These are phyloP conservation scores for Salminus brasiliensis DNA, from an alignment of 2,113 vertebrate genomes.

Conservation along the genomic window DNA sequence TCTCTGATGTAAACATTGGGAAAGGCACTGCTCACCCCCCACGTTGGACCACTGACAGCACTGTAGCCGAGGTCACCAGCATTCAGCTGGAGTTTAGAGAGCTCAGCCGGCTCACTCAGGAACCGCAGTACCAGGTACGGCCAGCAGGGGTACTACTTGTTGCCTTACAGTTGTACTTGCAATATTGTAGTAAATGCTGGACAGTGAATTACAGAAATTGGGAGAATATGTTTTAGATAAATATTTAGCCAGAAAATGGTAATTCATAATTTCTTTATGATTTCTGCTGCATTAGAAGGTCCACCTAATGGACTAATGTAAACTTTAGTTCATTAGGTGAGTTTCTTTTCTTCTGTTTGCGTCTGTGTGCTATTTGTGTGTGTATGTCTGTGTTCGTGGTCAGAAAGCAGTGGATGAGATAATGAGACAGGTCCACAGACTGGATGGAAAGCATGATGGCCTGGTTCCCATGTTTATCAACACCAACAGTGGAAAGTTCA, in stretches of 20 bases:
- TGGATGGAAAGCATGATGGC: slow-evolving; percentile 92
- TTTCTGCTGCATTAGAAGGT: too few species aligned
- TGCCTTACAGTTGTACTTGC: background rate
- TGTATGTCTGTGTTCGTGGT: background rate
- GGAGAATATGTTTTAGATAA: background rate
- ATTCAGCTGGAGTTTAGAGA: slow-evolving; percentile 96
- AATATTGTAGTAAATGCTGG: background rate
- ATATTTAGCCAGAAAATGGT: too few species aligned
- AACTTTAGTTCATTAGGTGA: too few species aligned
- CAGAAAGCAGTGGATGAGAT: slow-evolving; percentile 90
- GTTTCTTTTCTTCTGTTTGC: background rate
- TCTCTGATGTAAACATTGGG: slow-evolving; percentile 94
- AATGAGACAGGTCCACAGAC: slow-evolving; percentile 82
- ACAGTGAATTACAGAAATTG: background rate
- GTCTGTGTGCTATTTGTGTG: background rate
- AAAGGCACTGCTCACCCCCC: slow-evolving; percentile 91
- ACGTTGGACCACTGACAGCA: slow-evolving; percentile 95
- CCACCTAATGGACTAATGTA: too few species aligned
- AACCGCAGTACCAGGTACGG: slow-evolving; percentile 84
- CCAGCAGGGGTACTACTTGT: background rate
- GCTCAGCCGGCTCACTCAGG: slow-evolving; percentile 88
- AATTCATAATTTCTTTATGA: too few species aligned
- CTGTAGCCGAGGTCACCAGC: slow-evolving; percentile 94
- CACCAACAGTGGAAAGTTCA: slow-evolving; percentile 93
- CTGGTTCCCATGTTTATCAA: slow-evolving; percentile 99